Evolutionary conservation across 64 coral and sea anemone genomes (phyloP).

Genomic region (Astreopora myriophthalma): DNA sequence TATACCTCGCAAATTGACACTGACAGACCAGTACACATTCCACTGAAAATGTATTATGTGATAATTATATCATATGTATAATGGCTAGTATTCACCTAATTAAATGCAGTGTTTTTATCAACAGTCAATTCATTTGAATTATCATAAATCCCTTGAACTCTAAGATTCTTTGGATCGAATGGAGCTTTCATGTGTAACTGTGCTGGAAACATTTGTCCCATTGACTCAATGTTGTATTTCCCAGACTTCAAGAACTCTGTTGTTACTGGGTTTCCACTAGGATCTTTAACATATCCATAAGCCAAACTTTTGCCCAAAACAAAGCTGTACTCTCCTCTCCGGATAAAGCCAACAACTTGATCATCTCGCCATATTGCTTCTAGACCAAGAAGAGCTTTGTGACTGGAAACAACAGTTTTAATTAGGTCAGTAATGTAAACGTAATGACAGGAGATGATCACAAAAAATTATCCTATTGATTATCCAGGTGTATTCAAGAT

Average conservation of each 20-base stretch:
- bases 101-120: not conserved
- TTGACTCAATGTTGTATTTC: slow-evolving; percentile 86
- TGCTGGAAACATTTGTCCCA: slow-evolving; percentile 82
- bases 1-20: no score
- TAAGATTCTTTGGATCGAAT: slow-evolving; percentile 91
- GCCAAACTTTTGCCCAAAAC: slow-evolving; percentile 80
- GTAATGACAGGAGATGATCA: no score
- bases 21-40: no score
- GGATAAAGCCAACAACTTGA: slow-evolving; percentile 82
- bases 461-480: no score
- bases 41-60: not conserved
- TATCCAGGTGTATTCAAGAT: no score
- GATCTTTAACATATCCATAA: slow-evolving; percentile 93
- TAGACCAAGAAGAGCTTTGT: slow-evolving; percentile 88
- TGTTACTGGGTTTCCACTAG: slow-evolving; percentile 57
- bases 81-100: not conserved
- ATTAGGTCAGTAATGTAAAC: not conserved
- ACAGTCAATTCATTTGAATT: not conserved
- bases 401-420: slow-evolving; percentile 56
- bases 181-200: slow-evolving; percentile 75
- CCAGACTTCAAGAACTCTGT: slow-evolving; percentile 80
- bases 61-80: no score
- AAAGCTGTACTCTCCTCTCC: slow-evolving; percentile 91
- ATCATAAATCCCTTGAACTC: slow-evolving; percentile 93
- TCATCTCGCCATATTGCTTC: slow-evolving; percentile 91